Evolutionary conservation across 2,888 invertebrate genomes (phyloP), one percentile per base, ranked within the genome.

Genomic region (Altica lythri): DNA sequence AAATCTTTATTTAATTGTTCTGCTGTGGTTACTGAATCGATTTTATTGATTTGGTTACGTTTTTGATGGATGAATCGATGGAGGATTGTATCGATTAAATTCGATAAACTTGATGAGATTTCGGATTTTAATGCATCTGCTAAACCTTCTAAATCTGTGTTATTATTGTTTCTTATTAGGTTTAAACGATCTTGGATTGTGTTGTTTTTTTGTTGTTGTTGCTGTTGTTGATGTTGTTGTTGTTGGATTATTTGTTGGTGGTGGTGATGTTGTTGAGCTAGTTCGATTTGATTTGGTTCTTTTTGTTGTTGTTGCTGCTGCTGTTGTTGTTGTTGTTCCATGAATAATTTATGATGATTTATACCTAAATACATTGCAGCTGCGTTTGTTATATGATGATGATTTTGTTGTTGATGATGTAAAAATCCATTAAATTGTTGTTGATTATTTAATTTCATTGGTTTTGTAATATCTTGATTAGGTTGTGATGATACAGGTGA

Each of bases 101-200:
- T 89, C 12, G 89, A 86, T 35, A 96, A 77, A 1, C 91, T 91
- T 27, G 90, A 84, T 16, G 90, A 88, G 62, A 96, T 89, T 79
- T 96, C 95, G 45, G 86, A 86, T 78, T 96, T 96, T 3, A 97
- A 81, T 49, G 90, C 86, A 70, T 94, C 92, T n/a, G 94, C 92
- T 44, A 97, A 80, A 47, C 90, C 89, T 73, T 94, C 92, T 4
- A 95, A 80, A 70, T 95, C 95, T 2, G 89, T 84, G 9, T 88
- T 89, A 27, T 59, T 59, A 64, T 83, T 86, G 67, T 81, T 86
- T 63, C 90, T 82, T 72, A 91, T 81, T 72, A 90, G 85, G 67
- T 86, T 89, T 66, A 91, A 79, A 65, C 91, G 82, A 70, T 92
- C 91, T 18, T 89, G 84, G 37, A 91, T 80, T 69, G 90, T 89